Evolutionary conservation across 2,888 invertebrate species (phyloP).

Genomic region (Elegia similella): DNA sequence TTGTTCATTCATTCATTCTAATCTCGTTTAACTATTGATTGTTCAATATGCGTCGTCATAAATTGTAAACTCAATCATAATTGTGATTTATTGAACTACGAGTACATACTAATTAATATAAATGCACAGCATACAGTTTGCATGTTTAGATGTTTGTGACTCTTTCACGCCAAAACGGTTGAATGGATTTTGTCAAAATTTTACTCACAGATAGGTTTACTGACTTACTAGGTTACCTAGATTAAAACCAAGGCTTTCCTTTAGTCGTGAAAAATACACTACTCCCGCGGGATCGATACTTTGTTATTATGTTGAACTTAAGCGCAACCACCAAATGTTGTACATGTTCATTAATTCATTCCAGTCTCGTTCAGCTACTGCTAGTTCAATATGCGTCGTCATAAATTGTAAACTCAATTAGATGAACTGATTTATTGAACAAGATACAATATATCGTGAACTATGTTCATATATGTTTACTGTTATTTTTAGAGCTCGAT

Average conservation of each 20-base stretch:
- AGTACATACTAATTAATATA: too few relatives aligned
- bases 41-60: slow-evolving; percentile 13
- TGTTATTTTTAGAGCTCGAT: neutral
- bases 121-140: too few relatives aligned
- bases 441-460: neutral
- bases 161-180: too few relatives aligned
- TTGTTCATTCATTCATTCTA: slow-evolving; percentile 10
- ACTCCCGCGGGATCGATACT: too few relatives aligned
- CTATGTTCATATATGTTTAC: neutral
- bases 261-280: too few relatives aligned
- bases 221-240: too few relatives aligned
- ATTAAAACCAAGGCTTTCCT: too few relatives aligned
- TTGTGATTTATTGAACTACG: slow-evolving; percentile 12
- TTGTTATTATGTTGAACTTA: too few relatives aligned
- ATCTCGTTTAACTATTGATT: too few relatives aligned
- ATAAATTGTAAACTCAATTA: slow-evolving; percentile 16
- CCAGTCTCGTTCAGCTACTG: slow-evolving; percentile 13
- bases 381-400: slow-evolving; percentile 14
- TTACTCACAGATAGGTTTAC: too few relatives aligned
- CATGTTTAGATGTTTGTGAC: too few relatives aligned
- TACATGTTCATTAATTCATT: slow-evolving; percentile 6
- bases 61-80: slow-evolving; percentile 14
- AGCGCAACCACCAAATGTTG: neutral
- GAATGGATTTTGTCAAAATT: too few relatives aligned
- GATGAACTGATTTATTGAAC: slow-evolving; percentile 9